Evolutionary conservation across 2,888 invertebrate genomes (phyloP), one percentile per base, ranked within the genome.

Genomic region (Drosophila atripex): DNA sequence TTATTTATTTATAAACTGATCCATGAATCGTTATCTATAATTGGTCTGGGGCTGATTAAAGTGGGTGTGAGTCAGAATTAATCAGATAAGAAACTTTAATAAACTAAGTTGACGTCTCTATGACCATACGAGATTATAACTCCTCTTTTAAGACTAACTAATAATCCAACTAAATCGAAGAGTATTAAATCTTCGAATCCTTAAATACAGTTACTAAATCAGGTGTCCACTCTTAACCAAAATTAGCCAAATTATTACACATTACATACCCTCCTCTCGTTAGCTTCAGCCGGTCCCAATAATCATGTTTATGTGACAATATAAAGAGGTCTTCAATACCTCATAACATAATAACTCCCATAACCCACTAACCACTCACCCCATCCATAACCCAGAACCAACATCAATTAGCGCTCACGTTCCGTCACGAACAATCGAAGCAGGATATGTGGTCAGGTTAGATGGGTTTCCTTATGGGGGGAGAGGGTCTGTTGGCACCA

Each of bases 371-470:
- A 14, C 12, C 47, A 30, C 23, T 6, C n/a, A 39, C n/a, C 11
- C 38, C 51, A 30, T 52, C 38, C 45, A 7, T 11, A 1, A 8
- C 25, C 38, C 14, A 7, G 9, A 35, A 64, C 28, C 45, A 25
- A 56, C 35, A 35, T 73, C 76, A 80, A 80, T 80, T 85, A 80
- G 64, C 73, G 74, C 35, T 52, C 11, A 39, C 65, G 61, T 56
- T 49, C 63, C 60, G 43, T 60, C 76, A 56, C 65, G 70, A 68
- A 75, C 64, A 61, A 51, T 65, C 46, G 69, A 64, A 25, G 3
- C 41, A 47, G 59, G 68, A 58, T 77, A 52, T 46, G 47, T 52
- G 69, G 69, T 45, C 61, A 54, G 32, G 46, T 12, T 51, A 8
- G 11, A 18, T 41, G 28, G 14, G 28, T 63, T 35, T 35, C 35